Evolutionary conservation across 1,140 invertebrate species (phyloP).

Genomic region (Plectrocnemia conspersa): DNA sequence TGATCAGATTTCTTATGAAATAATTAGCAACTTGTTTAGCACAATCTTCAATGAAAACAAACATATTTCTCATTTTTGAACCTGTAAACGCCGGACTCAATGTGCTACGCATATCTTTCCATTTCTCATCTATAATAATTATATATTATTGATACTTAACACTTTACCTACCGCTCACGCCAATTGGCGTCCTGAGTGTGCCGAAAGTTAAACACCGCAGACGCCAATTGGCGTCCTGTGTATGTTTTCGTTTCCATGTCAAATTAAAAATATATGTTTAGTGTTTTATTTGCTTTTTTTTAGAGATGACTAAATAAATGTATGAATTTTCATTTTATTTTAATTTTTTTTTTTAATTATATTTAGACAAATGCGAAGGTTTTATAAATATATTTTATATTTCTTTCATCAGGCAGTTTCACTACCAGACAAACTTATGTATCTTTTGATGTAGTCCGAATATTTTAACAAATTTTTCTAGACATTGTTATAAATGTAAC

Average conservation of each 20-base stretch:
- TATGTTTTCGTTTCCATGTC: not conserved
- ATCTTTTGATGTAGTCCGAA: too few species aligned
- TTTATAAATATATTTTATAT: too few species aligned
- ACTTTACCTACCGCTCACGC: too few species aligned
- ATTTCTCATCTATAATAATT: conserved; percentile 37
- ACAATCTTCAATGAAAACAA: conserved; percentile 25
- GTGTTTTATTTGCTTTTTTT: not conserved
- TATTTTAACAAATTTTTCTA: too few species aligned
- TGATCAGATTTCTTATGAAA: not conserved
- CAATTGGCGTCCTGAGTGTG: not conserved
- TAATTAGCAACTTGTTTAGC: conserved; percentile 14
- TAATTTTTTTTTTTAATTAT: not conserved
- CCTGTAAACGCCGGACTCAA: conserved; percentile 44
- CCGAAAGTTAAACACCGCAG: too few species aligned
- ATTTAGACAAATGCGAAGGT: not conserved
- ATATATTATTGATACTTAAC: not conserved
- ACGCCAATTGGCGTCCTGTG: not conserved
- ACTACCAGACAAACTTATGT: too few species aligned
- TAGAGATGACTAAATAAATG: not conserved
- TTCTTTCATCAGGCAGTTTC: too few species aligned
- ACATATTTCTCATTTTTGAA: conserved; percentile 45
- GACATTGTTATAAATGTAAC: too few species aligned
- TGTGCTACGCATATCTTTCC: conserved; percentile 41
- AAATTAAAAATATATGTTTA: not conserved
- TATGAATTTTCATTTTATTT: not conserved